Percentiles rank a stretch among this genome's conserved stretches.
Conservation (phyloP, 2,888 invertebrate species). For the Ametastegia equiseti region DNA sequence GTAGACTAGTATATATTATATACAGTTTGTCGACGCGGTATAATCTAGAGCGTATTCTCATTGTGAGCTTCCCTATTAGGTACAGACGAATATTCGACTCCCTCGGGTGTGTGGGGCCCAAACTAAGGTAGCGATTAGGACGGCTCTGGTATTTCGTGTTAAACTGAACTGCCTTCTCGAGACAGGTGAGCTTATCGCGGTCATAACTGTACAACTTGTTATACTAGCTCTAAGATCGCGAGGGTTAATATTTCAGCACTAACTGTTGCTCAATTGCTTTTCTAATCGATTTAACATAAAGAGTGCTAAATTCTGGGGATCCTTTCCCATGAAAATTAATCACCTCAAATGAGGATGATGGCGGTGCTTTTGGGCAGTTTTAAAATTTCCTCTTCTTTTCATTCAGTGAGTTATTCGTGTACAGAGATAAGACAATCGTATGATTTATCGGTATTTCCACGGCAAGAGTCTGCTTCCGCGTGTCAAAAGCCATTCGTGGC, state of each 20-base stretch:
- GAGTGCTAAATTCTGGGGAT: neutral
- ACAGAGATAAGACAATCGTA: neutral
- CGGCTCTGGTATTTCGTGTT: slow-evolving; percentile 32
- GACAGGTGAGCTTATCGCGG: slow-evolving; percentile 35
- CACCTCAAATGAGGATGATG: no score
- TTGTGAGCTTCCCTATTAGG: slow-evolving; percentile 26
- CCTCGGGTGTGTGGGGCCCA: neutral
- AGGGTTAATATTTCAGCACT: neutral
- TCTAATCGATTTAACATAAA: neutral
- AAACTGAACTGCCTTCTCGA: neutral
- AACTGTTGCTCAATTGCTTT: neutral
- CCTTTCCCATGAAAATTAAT: no score
- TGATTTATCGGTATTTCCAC: neutral
- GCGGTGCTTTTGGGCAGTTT: no score
- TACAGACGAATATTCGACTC: slow-evolving; percentile 37
- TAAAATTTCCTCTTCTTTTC: neutral
- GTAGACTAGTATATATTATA: neutral
- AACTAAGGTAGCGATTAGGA: slow-evolving; percentile 25
- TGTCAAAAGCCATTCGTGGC: neutral
- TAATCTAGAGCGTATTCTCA: slow-evolving; percentile 26
- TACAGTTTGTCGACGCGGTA: slow-evolving; percentile 16
- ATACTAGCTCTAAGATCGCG: neutral
- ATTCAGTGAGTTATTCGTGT: neutral
- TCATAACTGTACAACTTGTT: neutral
- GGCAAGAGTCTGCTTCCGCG: neutral